phyloP scores from a whole-genome alignment of 2,797 vertebrate genomes.

The Rhynchotus rufescens region DNA sequence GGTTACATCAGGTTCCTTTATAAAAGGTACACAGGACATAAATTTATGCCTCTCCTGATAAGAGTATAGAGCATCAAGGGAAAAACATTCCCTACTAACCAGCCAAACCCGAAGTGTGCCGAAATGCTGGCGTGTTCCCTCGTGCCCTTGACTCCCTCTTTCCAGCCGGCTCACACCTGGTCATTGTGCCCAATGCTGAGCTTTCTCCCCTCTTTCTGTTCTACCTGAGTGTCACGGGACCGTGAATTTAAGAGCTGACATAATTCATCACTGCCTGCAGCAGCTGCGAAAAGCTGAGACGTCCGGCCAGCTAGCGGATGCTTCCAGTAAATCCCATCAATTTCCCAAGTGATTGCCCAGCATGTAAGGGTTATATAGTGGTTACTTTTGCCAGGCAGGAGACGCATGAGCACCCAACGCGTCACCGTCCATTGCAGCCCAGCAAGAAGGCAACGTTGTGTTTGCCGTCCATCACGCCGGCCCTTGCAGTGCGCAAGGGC shows the following conservation, averaged over 20 bases:
- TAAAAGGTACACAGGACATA: background rate
- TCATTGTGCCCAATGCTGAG: fast-evolving
- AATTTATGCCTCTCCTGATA: background rate
- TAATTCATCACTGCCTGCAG: background rate
- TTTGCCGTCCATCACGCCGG: background rate
- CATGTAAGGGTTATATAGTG: background rate
- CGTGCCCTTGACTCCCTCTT: fast-evolving
- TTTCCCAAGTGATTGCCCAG: background rate
- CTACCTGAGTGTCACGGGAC: background rate
- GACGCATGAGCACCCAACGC: background rate
- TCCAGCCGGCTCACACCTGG: too few species aligned
- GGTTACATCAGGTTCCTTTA: constrained; percentile 48
- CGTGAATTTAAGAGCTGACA: background rate
- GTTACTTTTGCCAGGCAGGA: background rate
- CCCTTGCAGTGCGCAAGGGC: background rate
- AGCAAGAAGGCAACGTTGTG: background rate
- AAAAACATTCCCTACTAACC: background rate
- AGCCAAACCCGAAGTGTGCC: fast-evolving
- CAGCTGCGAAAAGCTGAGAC: background rate
- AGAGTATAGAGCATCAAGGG: background rate
- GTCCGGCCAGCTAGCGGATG: background rate
- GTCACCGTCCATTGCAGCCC: background rate
- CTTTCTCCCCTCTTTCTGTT: background rate
- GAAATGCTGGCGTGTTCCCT: background rate
- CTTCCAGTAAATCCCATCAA: background rate